Evolutionary conservation across 30 jellyfish, hydroid and myxozoan species (phyloP), one percentile per base, ranked within the genome.

Genomic region (Catostylus mosaicus): DNA sequence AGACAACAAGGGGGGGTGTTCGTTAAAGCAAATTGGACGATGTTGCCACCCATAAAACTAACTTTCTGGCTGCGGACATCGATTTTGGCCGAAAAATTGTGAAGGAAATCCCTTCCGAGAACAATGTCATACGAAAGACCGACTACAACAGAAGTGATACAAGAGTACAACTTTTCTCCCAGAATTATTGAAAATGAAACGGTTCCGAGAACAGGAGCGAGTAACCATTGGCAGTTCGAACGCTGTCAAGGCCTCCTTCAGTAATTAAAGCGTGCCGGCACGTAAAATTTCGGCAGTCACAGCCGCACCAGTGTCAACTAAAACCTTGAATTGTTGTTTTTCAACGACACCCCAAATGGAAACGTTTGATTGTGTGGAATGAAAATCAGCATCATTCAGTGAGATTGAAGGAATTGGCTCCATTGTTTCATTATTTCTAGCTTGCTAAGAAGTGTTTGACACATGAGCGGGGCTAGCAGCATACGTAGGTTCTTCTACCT

Each of bases 251-350:
- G 20, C 77, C 77, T 16, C 56, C 77, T 30, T 65, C 77, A 24
- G 77, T 9, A 65, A 30, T 65, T 65, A 65, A 29, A 65, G 77
- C 51, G 24, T 65, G 77, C 6, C 77, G 23, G 82, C 67, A 46
- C 82, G 67, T 40, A 40, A 30, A 70, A 70, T 70, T 36, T 70
- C 82, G 27, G 38, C 82, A 70, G 82, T 70, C 29, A 40, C 82
- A 18, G 82, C 82, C 11, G 67, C 82, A 1, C 67, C 67, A 37
- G 82, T 70, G 45, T 70, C 82, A 40, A 40, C 82, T 10, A 70
- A 20, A 36, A 70, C 45, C 38, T 70, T 70, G 31, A 70, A 70
- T n/a, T 24, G 40, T 24, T 40, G 82, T 70, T 70, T 70, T 40
- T 70, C 82, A 70, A 70, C 82, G 27, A 70, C 32, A 18, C 78